Base-by-base conservation (phyloP, 2,797 vertebrate species). In the Allobates femoralis region DNA sequence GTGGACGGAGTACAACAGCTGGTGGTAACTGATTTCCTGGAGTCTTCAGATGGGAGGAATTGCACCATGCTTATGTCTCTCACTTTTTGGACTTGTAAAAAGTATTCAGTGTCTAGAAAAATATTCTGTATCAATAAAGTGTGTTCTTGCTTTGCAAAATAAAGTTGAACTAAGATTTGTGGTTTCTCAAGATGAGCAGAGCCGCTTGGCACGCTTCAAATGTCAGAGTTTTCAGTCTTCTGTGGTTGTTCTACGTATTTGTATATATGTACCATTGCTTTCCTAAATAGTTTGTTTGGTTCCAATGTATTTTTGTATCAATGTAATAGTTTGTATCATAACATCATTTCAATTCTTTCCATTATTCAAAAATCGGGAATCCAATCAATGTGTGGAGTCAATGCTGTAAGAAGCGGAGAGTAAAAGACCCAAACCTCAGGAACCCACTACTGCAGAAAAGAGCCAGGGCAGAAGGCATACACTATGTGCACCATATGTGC, bases 1-100 rank as follows among this genome's bases (percentile, higher is more conserved):
- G 81, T 83, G 81, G 81, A 56, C 18, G 15, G n/a, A 75, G 81
- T 46, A 74, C 69, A 83, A 26, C 53, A 60, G 55, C 69, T 71
- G 53, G 69, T 41, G 69, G 81, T 60, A 28, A 60, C n/a, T 41
- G 16, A 74, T 83, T 83, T 83, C 81, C 81, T 83, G 81, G 23
- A 58, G 81, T n/a, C 28, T 67, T 83, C 67, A 67, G 73, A 58
- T 53, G 73, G 30, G 19, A 30, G 46, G 69, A 74, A 50, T 56
- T 60, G 69, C n/a, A 30, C 53, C 67, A 73, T 15, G 28, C 53
- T 81, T 23, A 6, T 3, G 28, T 23, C n/a, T 66, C 12, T 51
- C 8, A 26, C 28, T 82, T 53, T 46, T 74, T 60, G 55, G 81
- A 16, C 81, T 73, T 83, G 34, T 83, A 75, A 75, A 60, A 46